Base-by-base conservation (phyloP, 2,888 invertebrate species). In the Macrosoma leucophasiata region DNA sequence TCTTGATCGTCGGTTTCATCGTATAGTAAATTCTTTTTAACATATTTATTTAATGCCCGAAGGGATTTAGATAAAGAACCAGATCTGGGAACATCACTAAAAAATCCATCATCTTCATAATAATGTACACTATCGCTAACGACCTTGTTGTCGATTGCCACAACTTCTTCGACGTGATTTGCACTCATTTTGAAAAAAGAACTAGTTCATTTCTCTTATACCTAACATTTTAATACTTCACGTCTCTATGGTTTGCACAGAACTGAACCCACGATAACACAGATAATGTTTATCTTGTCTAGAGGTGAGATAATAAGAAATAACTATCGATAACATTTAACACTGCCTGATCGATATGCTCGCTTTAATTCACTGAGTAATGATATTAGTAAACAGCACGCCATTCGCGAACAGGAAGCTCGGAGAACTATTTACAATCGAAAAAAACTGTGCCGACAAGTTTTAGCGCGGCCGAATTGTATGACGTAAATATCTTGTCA, bases 1-100 rank as follows among this genome's bases (percentile, higher is more conserved):
- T n/a, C n/a, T n/a, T 23, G 36, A 3, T 45, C 50, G 21, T 47
- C 69, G 41, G 61, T 65, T 35, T 78, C 71, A 30, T 77, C 79
- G 29, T 71, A 72, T 6, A 77, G 58, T 40, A 84, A 63, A 67
- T 82, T 82, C 36, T 74, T 75, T 50, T 77, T 82, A 2, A 84
- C 66, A 41, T 72, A 84, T 41, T 69, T 74, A 44, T 84, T 84
- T 20, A 82, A 48, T n/a, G 84, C 84, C 26, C 74, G 50, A 30
- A 71, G 52, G 4, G 84, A 82, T 56, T 66, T 77, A 4, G 82
- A 73, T 52, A 79, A 53, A 2, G 77, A 71, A 17, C 73, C 71
- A 2, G 76, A 68, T 4, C 47, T 47, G 2, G 76, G 73, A 2
- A 78, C 72, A 39, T 81, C 75, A 52, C 70, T 74, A 33, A 72